These are phyloP conservation scores for Ellobium chinense DNA, from an alignment of 2,888 invertebrate genomes.

Conservation along the genomic window DNA sequence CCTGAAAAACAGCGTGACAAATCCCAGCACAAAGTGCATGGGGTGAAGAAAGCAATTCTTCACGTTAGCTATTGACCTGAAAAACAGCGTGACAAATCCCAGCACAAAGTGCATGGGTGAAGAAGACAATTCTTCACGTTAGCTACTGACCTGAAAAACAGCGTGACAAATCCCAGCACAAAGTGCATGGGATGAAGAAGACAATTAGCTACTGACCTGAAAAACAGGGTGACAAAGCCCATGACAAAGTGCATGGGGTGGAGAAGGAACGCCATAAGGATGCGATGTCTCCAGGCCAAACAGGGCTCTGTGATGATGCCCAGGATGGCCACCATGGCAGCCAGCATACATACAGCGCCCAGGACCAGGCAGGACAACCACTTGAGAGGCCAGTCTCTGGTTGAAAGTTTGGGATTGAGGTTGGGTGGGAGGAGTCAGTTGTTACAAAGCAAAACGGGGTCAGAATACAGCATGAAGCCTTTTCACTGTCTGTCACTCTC, in stretches of 20 bases:
- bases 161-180: constrained; percentile 1
- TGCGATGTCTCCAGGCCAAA: background rate
- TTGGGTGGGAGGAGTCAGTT: too few species aligned
- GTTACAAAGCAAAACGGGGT: too few species aligned
- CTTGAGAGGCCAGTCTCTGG: constrained; percentile 19
- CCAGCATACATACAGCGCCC: background rate
- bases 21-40: constrained; percentile 4
- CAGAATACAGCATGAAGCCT: too few species aligned
- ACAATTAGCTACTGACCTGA: constrained; percentile 8
- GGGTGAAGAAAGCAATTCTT: constrained; percentile 33
- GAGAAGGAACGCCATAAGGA: constrained; percentile 19
- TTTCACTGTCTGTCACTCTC: too few species aligned
- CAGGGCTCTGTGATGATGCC: constrained; percentile 7
- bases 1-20: constrained; percentile 19
- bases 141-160: constrained; percentile 27
- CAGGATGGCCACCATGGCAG: background rate
- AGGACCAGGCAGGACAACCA: constrained; percentile 8
- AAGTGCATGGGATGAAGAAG: constrained; percentile 27
- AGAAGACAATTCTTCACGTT: too few species aligned
- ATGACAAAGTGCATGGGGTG: constrained; percentile 18
- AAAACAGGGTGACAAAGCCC: constrained; percentile 10
- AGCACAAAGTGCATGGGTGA: constrained; percentile 23
- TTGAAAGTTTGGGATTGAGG: too few species aligned
- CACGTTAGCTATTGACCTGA: too few species aligned
- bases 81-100: constrained; percentile 9